Evolutionary conservation across 2,797 vertebrate species (phyloP).

Genomic region (Sorex maritimensis): DNA sequence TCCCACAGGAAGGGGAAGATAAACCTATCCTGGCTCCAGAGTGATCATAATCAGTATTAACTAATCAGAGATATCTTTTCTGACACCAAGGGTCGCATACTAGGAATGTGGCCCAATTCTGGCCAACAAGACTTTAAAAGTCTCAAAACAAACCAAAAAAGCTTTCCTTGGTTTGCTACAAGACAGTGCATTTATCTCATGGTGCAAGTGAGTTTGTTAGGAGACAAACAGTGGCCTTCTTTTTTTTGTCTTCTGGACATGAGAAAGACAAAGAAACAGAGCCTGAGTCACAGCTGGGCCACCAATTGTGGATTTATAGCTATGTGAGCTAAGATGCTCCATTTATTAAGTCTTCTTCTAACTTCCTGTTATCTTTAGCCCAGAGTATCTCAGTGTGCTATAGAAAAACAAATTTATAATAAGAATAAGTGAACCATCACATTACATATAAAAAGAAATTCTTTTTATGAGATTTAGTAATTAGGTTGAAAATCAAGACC

Average conservation of each 20-base stretch:
- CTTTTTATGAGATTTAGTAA: not conserved
- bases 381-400: conserved; percentile 11
- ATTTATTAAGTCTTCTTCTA: not conserved
- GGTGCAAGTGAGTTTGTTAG: too few relatives aligned
- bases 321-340: not conserved
- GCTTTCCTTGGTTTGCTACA: not conserved
- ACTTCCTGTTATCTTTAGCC: conserved; percentile 3
- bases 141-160: not conserved
- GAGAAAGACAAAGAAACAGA: not conserved
- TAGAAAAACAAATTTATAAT: conserved; percentile 29
- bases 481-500: conserved; percentile 5
- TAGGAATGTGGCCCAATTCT: not conserved
- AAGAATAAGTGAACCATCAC: not conserved
- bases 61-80: conserved; percentile 6
- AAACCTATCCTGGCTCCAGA: not conserved
- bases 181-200: too few relatives aligned
- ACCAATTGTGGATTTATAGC: not conserved
- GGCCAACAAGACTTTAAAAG: not conserved
- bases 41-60: not conserved
- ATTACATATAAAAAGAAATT: conserved; percentile 45
- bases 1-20: not conserved
- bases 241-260: not conserved
- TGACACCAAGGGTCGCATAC: conserved; percentile 13
- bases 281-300: not conserved
- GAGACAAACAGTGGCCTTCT: not conserved